Percentiles rank a stretch among this genome's conserved stretches.
phyloP scores from a whole-genome alignment of 2,888 invertebrate genomes.

The Ornithoptera priamus region DNA sequence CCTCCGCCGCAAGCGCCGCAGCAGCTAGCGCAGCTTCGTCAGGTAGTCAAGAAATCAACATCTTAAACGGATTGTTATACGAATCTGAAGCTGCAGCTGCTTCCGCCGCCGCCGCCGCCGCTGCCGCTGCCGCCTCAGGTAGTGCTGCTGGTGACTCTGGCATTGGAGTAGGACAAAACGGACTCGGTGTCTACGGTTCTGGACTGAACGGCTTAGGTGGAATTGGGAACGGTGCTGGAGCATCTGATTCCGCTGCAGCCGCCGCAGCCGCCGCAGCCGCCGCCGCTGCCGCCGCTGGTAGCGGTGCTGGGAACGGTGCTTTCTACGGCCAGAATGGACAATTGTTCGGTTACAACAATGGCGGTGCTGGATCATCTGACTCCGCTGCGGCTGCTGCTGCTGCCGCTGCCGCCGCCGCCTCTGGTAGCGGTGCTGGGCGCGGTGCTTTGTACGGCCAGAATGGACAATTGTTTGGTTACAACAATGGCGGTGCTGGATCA shows the following conservation, averaged over 20 bases:
- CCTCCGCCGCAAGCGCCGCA: no score
- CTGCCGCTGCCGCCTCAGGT: no score
- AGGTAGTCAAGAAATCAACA: no score
- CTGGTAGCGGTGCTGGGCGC: not conserved
- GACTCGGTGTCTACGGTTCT: not conserved
- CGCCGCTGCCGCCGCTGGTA: not conserved
- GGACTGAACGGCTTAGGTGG: no score
- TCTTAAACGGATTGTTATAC: no score
- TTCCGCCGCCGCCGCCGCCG: no score
- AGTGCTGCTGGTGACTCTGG: not conserved
- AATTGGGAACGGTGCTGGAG: not conserved
- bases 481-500: not conserved
- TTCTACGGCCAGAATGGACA: not conserved
- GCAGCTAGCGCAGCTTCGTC: no score
- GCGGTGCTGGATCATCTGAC: not conserved
- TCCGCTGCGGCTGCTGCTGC: conserved; percentile 7
- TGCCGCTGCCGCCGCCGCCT: not conserved
- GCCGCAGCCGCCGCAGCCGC: not conserved
- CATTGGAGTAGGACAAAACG: not conserved
- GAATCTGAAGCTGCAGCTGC: no score
- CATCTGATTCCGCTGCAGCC: not conserved
- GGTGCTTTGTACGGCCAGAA: not conserved
- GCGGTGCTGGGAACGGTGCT: not conserved
- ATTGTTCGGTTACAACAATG: not conserved
- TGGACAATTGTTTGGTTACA: not conserved